Evolutionary conservation across 1,140 invertebrate species (phyloP), one percentile per base, ranked within the genome.

Genomic region (Temnothorax nylanderi): DNA sequence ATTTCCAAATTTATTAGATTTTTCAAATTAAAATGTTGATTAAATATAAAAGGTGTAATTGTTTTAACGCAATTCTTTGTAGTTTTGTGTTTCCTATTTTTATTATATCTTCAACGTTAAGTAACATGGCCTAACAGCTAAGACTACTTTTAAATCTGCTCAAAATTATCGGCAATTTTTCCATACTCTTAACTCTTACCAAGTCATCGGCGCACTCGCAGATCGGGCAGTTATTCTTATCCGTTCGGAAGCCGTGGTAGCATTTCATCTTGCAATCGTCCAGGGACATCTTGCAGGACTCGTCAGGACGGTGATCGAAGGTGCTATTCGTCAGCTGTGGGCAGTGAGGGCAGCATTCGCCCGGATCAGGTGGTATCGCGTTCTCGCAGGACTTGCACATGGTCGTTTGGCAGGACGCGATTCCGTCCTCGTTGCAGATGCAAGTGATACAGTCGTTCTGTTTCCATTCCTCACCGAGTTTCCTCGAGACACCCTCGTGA

Each of bases 341-440:
- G 75, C 94, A 95, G 11, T 91, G 94, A 10, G 93, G 93, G 84
- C 94, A 95, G 82, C 94, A 95, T 75, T 95, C 94, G 64, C 93
- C 94, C 7, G 92, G 87, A 16, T 87, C 49, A 2, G 89, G 65
- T 11, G 90, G 90, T 41, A 91, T 80, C 0, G 93, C 76, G 18
- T 92, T 93, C n/a, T 92, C 91, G 75, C 94, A 95, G 84, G 91
- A 92, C 76, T 93, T 94, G 88, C 94, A 95, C 94, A 95, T 94
- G 7, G 92, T 89, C 2, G 87, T 87, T 5, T 94, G 93, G 89
- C 94, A 95, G n/a, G 92, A 91, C 3, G 85, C 69, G 32, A 13
- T 56, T 69, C 77, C 92, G 10, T 89, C 92, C 8, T 92, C 88
- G 11, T 94, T 92, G 78, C 94, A 95, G 10, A 87, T 82, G 91